Evolutionary conservation across 2,888 invertebrate genomes (phyloP).

Genomic region (Spodoptera littoralis): DNA sequence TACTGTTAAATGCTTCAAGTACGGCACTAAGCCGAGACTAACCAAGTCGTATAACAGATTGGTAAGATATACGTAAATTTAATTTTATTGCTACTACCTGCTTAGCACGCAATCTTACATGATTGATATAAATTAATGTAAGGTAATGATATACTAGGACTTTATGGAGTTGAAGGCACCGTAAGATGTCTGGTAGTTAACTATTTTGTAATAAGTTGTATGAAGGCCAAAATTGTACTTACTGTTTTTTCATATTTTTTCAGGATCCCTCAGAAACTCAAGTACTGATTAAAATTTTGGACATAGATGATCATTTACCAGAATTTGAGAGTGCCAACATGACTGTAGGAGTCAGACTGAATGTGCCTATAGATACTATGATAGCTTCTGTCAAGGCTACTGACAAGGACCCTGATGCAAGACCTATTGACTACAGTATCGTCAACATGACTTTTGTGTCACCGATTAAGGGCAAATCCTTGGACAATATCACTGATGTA

Average conservation of each 20-base stretch:
- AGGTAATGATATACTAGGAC: too few relatives aligned
- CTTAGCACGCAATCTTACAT: too few relatives aligned
- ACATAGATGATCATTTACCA: slow-evolving; percentile 93
- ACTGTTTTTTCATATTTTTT: slow-evolving; percentile 43
- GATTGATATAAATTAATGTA: too few relatives aligned
- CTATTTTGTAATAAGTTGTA: too few relatives aligned
- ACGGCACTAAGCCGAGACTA: slow-evolving; percentile 75
- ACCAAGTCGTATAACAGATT: slow-evolving; percentile 90
- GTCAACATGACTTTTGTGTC: slow-evolving; percentile 89
- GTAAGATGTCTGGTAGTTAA: too few relatives aligned
- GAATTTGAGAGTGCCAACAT: slow-evolving; percentile 90
- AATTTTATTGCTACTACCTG: neutral
- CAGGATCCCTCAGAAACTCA: slow-evolving; percentile 92
- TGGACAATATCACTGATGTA: slow-evolving; percentile 83
- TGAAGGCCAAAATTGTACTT: too few relatives aligned
- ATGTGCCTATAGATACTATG: slow-evolving; percentile 92
- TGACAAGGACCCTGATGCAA: slow-evolving; percentile 91
- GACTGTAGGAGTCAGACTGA: slow-evolving; percentile 92
- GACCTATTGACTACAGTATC: slow-evolving; percentile 90
- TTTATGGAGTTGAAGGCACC: too few relatives aligned
- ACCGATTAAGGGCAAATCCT: slow-evolving; percentile 80
- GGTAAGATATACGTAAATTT: slow-evolving; percentile 68
- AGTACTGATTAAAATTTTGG: slow-evolving; percentile 90
- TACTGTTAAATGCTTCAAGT: slow-evolving; percentile 92
- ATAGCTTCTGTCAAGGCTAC: slow-evolving; percentile 91